Evolutionary conservation across 1,140 invertebrate species (phyloP).

Genomic region (Antheraea mylitta): DNA sequence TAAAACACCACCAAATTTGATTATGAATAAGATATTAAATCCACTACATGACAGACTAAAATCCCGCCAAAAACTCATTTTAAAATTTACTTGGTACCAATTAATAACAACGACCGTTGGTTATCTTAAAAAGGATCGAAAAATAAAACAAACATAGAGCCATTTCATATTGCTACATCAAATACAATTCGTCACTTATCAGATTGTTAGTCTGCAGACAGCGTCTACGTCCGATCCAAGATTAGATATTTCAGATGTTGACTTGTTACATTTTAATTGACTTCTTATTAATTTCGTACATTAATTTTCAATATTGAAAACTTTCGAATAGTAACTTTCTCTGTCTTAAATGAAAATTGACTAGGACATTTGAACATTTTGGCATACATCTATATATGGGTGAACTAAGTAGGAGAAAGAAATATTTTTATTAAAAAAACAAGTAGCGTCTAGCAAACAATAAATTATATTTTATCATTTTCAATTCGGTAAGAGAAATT

Average conservation of each 20-base stretch:
- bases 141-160: slow-evolving; percentile 14
- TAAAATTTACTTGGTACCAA: neutral
- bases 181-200: slow-evolving; percentile 12
- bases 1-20: too few species aligned
- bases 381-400: too few species aligned
- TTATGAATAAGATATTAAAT: too few species aligned
- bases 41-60: too few species aligned
- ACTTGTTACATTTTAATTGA: slow-evolving; percentile 24
- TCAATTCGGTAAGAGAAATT: too few species aligned
- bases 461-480: too few species aligned
- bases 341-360: neutral
- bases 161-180: slow-evolving; percentile 1
- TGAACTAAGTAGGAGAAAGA: too few species aligned
- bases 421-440: too few species aligned
- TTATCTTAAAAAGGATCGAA: neutral
- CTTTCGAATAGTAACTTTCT: slow-evolving; percentile 14
- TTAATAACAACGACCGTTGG: neutral
- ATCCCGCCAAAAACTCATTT: too few species aligned
- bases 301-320: slow-evolving; percentile 13
- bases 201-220: neutral
- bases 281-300: slow-evolving; percentile 11
- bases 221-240: neutral
- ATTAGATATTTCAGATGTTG: slow-evolving; percentile 10
- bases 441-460: too few species aligned
- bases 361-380: neutral